Evolutionary conservation across 2,888 invertebrate genomes (phyloP), one percentile per base, ranked within the genome.

Genomic region (Meiosimyza platycephala): DNA sequence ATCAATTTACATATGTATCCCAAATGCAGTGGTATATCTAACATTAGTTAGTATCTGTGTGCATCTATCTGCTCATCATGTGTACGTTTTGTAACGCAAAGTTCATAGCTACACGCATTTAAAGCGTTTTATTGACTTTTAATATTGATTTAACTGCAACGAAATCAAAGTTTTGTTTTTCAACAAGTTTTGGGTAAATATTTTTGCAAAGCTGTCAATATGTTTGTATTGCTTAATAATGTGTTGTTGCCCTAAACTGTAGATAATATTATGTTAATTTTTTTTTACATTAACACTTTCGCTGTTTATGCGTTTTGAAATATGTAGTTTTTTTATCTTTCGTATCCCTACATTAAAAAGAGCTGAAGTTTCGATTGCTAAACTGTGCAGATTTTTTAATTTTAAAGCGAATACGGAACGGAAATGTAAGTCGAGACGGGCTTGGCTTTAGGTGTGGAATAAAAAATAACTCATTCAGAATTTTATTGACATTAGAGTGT

Each of bases 171-270:
- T n/a, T 57, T 18, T 57, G 57, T 57, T 18, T 57, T 57, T 12
- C 18, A 57, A 18, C 3, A 22, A 5, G 4, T 28, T 57, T 57
- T 57, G 12, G 1, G n/a, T 13, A 63, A 22, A 22, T 57, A 57
- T 57, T 57, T 57, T 22, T 28, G n/a, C 12, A 6, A 12, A 7
- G 22, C 15, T 12, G 57, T 28, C 22, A 57, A 57, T 28, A 28
- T 57, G 15, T 48, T 63, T 18, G 13, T n/a, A 50, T 50, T 15
- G 22, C 11, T n/a, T 16, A 18, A 12, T 47, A 13, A 12, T 15
- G 16, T 40, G 7, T 63, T 18, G 48, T 47, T 18, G 67, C 9
- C 57, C 15, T 28, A 57, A 47, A 66, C 22, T 57, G 57, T 67
- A 48, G 22, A 47, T n/a, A 18, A 64, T 64, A 22, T 52, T 64